Evolutionary conservation across 2,888 invertebrate genomes (phyloP).

Genomic region (Tryphoninae sp.): DNA sequence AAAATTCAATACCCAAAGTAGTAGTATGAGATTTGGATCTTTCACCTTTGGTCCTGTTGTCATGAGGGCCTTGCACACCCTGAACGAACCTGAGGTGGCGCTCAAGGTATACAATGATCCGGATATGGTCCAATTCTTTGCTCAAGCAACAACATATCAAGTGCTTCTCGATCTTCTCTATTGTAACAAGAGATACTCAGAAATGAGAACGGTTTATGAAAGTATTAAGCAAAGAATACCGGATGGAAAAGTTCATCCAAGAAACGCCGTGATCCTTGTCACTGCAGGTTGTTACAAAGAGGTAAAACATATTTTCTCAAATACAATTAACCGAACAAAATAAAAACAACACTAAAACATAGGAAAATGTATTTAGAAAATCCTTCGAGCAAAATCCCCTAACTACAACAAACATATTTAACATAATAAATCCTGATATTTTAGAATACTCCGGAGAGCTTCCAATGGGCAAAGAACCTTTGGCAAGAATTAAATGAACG

Average conservation of each 20-base stretch:
- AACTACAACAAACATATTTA: too few relatives aligned
- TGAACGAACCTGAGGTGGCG: slow-evolving; percentile 87
- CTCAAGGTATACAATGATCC: slow-evolving; percentile 86
- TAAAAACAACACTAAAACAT: neutral
- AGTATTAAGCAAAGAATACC: slow-evolving; percentile 84
- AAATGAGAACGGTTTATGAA: slow-evolving; percentile 86
- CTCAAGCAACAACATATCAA: slow-evolving; percentile 87
- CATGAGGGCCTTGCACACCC: slow-evolving; percentile 89
- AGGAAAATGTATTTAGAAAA: neutral
- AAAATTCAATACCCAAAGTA: slow-evolving; percentile 88
- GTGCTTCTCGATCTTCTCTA: slow-evolving; percentile 88
- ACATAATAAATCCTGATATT: slow-evolving; percentile 65
- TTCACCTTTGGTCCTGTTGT: slow-evolving; percentile 92
- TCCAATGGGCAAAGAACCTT: slow-evolving; percentile 85
- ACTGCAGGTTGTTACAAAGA: slow-evolving; percentile 89
- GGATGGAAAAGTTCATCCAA: slow-evolving; percentile 86
- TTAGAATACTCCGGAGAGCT: slow-evolving; percentile 86
- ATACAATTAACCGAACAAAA: neutral
- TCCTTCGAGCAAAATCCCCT: slow-evolving; percentile 2
- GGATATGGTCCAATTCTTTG: slow-evolving; percentile 86
- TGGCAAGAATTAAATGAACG: slow-evolving; percentile 84
- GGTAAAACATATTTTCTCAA: slow-evolving; percentile 81
- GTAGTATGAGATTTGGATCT: slow-evolving; percentile 89
- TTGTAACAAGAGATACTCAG: slow-evolving; percentile 86
- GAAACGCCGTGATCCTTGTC: slow-evolving; percentile 86